Base-by-base conservation (phyloP, 2,113 vertebrate genomes). In the Polyodon spathula region DNA sequence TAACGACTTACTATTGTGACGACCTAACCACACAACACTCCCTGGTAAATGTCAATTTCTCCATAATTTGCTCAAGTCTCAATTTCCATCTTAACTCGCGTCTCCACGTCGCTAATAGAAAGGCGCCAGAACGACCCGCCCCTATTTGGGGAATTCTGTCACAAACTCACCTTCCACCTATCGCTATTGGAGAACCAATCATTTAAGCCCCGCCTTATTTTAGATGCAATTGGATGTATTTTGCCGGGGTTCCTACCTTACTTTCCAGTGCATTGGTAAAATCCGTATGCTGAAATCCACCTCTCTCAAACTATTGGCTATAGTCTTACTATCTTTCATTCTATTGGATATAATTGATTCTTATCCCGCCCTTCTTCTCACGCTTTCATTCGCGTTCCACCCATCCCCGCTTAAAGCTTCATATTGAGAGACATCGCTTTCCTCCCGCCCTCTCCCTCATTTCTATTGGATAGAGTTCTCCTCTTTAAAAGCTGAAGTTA, bases 61-160 rank as follows among this genome's bases (percentile, higher is more conserved):
- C n/a, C 37, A 16, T 50, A 60, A 44, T 57, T 52, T 46, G 41
- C 51, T n/a, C 10, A 54, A 66, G 54, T 70, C 15, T 12, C 5
- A n/a, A n/a, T n/a, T 15, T 65, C 71, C 73, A 42, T 52, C 16
- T 46, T 46, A n/a, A 54, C 50, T 61, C 65, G 37, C 39, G 40
- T 65, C 60, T 76, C 77, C 75, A 63, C 78, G 73, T 73, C 71
- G 67, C 69, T 54, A 65, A 71, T 78, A 81, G 76, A 81, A 82
- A 78, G 79, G 74, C 68, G 71, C 72, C 54, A 68, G 57, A 62
- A 41, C 68, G 65, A 66, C 73, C 82, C 78, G 75, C 81, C 81
- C 61, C 61, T 73, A 76, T 84, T 79, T 78, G 80, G 75, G 70
- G 67, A 62, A 64, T 68, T 67, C 61, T 67, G 71, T 68, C 56